phyloP scores from a whole-genome alignment of 1,140 invertebrate species.

The Temnothorax curvispinosus region DNA sequence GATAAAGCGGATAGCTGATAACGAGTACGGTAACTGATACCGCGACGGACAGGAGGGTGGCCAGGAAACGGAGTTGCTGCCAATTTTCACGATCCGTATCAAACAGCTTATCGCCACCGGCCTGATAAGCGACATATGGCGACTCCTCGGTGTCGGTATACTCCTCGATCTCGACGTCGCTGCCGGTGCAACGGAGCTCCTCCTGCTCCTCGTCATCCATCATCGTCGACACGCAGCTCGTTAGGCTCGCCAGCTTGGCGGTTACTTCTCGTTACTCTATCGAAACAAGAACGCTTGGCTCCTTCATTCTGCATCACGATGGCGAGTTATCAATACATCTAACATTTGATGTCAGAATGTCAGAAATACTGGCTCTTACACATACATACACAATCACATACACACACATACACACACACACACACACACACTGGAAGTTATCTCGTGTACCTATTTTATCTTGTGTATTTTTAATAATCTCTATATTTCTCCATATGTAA shows the following conservation, averaged over 20 bases:
- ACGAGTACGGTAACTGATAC: slow-evolving; percentile 79
- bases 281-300: not conserved
- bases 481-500: not conserved
- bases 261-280: slow-evolving; percentile 18
- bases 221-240: slow-evolving; percentile 76
- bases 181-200: slow-evolving; percentile 81
- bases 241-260: slow-evolving; percentile 74
- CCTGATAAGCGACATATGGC: slow-evolving; percentile 80
- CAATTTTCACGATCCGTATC: slow-evolving; percentile 80
- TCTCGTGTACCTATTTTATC: not conserved
- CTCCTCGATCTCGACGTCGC: slow-evolving; percentile 82
- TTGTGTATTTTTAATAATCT: not conserved
- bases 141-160: slow-evolving; percentile 83
- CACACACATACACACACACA: not conserved
- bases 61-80: slow-evolving; percentile 81
- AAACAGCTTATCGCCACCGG: slow-evolving; percentile 80
- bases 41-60: slow-evolving; percentile 75
- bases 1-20: slow-evolving; percentile 82
- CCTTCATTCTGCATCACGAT: not conserved
- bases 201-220: slow-evolving; percentile 84
- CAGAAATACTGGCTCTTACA: not conserved
- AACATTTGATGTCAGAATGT: not conserved
- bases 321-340: not conserved
- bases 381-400: too few relatives aligned
- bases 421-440: not conserved